Base-by-base conservation (phyloP, 2,113 vertebrate genomes). In the Zootoca vivipara region DNA sequence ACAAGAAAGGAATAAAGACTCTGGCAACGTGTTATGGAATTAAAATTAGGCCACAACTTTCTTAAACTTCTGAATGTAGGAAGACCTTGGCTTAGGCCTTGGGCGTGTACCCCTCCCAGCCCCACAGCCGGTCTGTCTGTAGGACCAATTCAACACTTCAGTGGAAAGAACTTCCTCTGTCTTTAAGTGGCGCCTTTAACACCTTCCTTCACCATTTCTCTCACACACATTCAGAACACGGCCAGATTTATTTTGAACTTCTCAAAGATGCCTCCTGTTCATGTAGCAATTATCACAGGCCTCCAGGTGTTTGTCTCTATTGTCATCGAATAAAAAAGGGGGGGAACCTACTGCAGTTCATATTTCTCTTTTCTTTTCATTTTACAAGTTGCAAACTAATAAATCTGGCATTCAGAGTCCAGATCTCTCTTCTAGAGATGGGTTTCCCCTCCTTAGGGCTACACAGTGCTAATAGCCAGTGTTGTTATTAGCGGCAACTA, bases 211-310 rank as follows among this genome's bases (percentile, higher is more conserved):
- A 64, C 69, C 62, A 87, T 94, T 86, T 83, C 40, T 85, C 75
- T 85, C 92, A 38, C 40, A 87, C 42, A 86, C 79, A 89, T 74
- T 85, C 3, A 90, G 64, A 85, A 92, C 74, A 93, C 35, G 26
- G 40, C 33, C 84, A 91, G 91, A 74, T 91, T 89, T 6, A 87
- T 90, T 93, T 94, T 89, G 88, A 93, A 85, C 83, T 96, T 95
- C n/a, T 30, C 81, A 83, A 85, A 94, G 82, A 40, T 82, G 58
- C 2, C 3, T 7, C 52, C 15, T 79, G 93, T 95, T 94, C 77
- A 85, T 92, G 78, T 88, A 58, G 91, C 72, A 94, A 84, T 96
- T 94, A 92, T 93, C 94, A 91, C 88, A 94, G 82, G 22, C 30
- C 67, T 93, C 70, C 70, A 94, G 91, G 92, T 93, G 74, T 85